Evolutionary conservation across 2,113 vertebrate genomes (phyloP).

Genomic region (Phaethon lepturus): DNA sequence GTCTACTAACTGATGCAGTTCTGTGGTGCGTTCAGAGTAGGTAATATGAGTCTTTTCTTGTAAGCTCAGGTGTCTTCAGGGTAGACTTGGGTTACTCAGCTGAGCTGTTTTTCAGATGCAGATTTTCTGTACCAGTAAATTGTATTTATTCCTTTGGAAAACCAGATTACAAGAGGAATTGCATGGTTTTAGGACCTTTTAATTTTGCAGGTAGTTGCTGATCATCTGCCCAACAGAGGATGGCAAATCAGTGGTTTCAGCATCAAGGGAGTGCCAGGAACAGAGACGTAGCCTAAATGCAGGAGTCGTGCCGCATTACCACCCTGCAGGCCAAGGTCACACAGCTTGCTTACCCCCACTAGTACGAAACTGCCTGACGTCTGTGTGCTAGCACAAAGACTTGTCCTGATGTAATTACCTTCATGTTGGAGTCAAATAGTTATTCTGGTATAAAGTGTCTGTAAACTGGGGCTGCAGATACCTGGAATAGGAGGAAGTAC

Average conservation of each 20-base stretch:
- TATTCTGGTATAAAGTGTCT: neutral
- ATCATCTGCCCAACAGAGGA: neutral
- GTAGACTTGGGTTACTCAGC: accelerated
- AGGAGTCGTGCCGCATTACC: neutral
- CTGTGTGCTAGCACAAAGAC: neutral
- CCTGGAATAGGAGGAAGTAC: neutral
- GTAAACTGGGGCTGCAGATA: neutral
- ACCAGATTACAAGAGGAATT: neutral
- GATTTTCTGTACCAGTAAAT: neutral
- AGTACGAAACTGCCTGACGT: neutral
- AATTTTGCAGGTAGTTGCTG: neutral
- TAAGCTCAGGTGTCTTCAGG: neutral
- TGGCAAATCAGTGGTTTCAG: too few relatives aligned
- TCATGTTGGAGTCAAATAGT: neutral
- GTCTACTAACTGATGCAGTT: neutral
- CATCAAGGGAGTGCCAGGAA: neutral
- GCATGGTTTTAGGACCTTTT: neutral
- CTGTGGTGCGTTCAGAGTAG: neutral
- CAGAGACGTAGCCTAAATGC: neutral
- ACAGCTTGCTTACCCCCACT: neutral
- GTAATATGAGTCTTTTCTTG: accelerated
- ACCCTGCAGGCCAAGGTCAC: neutral
- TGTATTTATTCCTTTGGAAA: neutral
- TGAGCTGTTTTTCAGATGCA: neutral
- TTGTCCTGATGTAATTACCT: neutral